phyloP scores from a whole-genome alignment of 2,888 invertebrate species.

The Atherix ibis region DNA sequence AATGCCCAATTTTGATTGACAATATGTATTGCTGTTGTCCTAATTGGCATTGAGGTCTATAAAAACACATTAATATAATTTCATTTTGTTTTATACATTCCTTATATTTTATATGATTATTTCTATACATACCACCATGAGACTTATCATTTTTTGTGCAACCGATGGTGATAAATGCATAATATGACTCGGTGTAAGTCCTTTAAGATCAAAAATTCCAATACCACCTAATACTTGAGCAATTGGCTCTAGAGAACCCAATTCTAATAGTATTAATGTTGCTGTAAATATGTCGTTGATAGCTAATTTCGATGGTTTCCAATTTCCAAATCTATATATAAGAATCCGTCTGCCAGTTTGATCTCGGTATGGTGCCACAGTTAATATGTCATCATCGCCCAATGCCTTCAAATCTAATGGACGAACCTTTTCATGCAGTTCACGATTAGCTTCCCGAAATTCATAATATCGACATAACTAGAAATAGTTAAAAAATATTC shows the following conservation, averaged over 20 bases:
- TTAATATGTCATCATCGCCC: slow-evolving; percentile 50
- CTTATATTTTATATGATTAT: slow-evolving; percentile 3
- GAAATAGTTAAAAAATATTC: slow-evolving; percentile 5
- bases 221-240: slow-evolving; percentile 64
- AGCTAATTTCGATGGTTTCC: slow-evolving; percentile 51
- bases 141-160: slow-evolving; percentile 48
- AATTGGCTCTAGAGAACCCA: slow-evolving; percentile 56
- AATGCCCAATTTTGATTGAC: slow-evolving; percentile 70
- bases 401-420: slow-evolving; percentile 46
- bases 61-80: slow-evolving; percentile 15
- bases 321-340: slow-evolving; percentile 57
- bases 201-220: slow-evolving; percentile 58
- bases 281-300: slow-evolving; percentile 57
- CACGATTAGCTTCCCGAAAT: slow-evolving; percentile 56
- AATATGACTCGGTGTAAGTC: slow-evolving; percentile 52
- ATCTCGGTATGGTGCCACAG: slow-evolving; percentile 61
- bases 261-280: slow-evolving; percentile 51
- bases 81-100: neutral
- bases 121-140: slow-evolving; percentile 58
- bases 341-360: slow-evolving; percentile 56
- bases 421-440: slow-evolving; percentile 48
- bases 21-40: slow-evolving; percentile 57
- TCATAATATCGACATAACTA: slow-evolving; percentile 54
- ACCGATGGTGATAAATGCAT: slow-evolving; percentile 57
- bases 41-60: slow-evolving; percentile 57